Evolutionary conservation across 1,140 invertebrate species (phyloP), one percentile per base, ranked within the genome.

Genomic region (Drosophila seguyi): DNA sequence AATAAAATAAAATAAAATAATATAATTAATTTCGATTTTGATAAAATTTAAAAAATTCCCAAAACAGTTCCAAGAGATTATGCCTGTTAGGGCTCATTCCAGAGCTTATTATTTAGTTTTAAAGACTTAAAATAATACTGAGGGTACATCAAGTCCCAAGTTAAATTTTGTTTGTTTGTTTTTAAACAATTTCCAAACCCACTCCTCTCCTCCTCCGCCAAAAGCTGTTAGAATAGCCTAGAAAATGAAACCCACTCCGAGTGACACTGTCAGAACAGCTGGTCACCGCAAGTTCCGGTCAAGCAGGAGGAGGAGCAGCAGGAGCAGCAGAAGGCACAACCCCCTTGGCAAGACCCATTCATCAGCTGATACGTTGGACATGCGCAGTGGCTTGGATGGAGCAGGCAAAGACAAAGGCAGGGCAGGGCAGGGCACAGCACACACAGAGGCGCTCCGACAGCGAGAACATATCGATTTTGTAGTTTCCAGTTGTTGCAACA

Each of bases 401-500:
- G 34, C 52, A 25, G 34, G 34, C 48, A 18, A 50, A 31, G 48
- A 8, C 34, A 10, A 34, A 55, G 20, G 29, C 45, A 48, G 22
- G 14, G 22, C 44, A 45, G 44, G 44, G 45, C 45, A 27, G 22
- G 45, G 47, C 47, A 50, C 8, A 16, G 47, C 47, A 29, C 47
- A 50, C 50, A 36, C 52, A 38, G 50, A 20, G 50, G 18, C 50
- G 18, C 50, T 52, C 50, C 50, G 29, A 52, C 18, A 52, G 55
- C 44, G 75, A 53, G 67, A 58, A 60, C 62, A 69, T 78, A 78
- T 78, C 57, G 75, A 78, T 78, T 78, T 78, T 42, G 36, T 62
- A 39, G 50, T 36, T 53, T 1, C 50, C 65, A 71, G 52, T 58
- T 39, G 72, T 42, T 74, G 71, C 53, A 59, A 76, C 47, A 58